These are phyloP conservation scores for Hypothenemus hampei DNA, from an alignment of 1,140 invertebrate species.

Conservation along the genomic window DNA sequence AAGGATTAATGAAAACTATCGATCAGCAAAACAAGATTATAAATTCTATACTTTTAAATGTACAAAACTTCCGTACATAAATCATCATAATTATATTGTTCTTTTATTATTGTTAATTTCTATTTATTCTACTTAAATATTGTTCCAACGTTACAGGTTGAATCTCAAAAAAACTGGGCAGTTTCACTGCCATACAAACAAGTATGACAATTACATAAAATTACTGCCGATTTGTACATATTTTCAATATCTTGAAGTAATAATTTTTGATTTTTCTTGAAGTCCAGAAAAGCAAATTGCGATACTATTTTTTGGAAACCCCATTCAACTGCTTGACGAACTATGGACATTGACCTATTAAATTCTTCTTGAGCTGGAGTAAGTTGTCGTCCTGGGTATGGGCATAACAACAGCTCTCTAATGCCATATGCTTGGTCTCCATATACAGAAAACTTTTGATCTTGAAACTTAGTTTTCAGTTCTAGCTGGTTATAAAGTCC, in stretches of 20 bases:
- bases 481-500: constrained; percentile 23
- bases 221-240: constrained; percentile 20
- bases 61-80: not conserved
- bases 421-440: constrained; percentile 15
- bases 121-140: constrained; percentile 11
- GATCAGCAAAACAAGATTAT: not conserved
- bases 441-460: constrained; percentile 23
- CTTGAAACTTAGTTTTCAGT: constrained; percentile 11
- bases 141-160: constrained; percentile 18
- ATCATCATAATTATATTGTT: not conserved
- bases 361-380: constrained; percentile 2
- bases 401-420: not conserved
- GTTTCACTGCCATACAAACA: constrained; percentile 30
- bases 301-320: constrained; percentile 27
- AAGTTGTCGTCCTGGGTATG: not conserved
- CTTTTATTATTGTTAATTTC: not conserved
- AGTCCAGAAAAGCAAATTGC: constrained; percentile 30
- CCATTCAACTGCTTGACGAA: constrained; percentile 30
- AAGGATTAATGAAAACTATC: not conserved
- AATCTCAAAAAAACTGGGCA: constrained; percentile 21
- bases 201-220: constrained; percentile 30
- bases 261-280: constrained; percentile 33
- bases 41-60: not conserved
- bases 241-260: constrained; percentile 24
- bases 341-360: constrained; percentile 18